Conservation (phyloP, 2,113 vertebrate genomes). For the Pan troglodytes region NHGRI_mPanTro3-v2.1_pri NC_072413.2:49689001-49689500, state of each 20-base stretch:
- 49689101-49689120: background rate
- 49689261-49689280: background rate
- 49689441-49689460: background rate
- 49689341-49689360: background rate
- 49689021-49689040: background rate
- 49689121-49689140: background rate
- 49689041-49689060: background rate
- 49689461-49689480: background rate
- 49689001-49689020: background rate
- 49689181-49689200: background rate
- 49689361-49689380: background rate
- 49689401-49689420: background rate
- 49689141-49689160: background rate
- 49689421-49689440: background rate
- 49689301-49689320: background rate
- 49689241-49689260: background rate
- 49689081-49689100: conserved; percentile 4
- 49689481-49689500: background rate
- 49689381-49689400: background rate
- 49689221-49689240: background rate
- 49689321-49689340: background rate
- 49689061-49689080: conserved; percentile 34
- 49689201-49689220: background rate
- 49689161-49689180: background rate
- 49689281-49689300: background rate